Conservation (phyloP, 2,113 vertebrate genomes). For the Plestiodon gilberti region DNA sequence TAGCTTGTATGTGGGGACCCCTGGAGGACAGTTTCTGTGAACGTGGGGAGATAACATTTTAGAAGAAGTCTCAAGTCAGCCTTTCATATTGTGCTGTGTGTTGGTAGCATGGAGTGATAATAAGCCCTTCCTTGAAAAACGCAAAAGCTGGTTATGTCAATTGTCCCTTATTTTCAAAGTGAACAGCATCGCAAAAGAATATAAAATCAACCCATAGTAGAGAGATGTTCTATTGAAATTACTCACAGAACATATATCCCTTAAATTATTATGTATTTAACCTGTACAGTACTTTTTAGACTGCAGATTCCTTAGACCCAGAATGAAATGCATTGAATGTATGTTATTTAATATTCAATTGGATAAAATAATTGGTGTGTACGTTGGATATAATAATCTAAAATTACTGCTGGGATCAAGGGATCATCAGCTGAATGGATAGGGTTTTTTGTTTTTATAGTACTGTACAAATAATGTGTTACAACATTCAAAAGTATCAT, state of each 20-base stretch:
- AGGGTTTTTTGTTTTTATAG: not conserved
- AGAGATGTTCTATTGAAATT: not conserved
- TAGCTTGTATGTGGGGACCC: too few relatives aligned
- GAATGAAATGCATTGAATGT: not conserved
- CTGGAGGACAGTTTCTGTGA: too few relatives aligned
- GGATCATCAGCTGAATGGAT: not conserved
- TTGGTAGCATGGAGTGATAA: too few relatives aligned
- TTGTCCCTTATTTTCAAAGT: not conserved
- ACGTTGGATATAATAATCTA: not conserved
- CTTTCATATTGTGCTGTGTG: too few relatives aligned
- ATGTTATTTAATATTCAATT: not conserved
- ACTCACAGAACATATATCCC: not conserved
- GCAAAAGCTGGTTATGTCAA: not conserved
- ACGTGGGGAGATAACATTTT: too few relatives aligned
- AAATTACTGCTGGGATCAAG: not conserved
- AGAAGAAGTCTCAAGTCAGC: too few relatives aligned
- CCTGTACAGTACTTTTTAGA: not conserved
- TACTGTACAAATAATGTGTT: not conserved
- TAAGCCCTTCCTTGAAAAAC: not conserved
- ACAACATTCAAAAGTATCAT: not conserved
- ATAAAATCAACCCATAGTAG: not conserved
- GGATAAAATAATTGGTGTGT: not conserved
- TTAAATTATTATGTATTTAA: not conserved
- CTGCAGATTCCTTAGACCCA: not conserved
- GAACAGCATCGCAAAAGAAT: not conserved